These are phyloP conservation scores for Agraylea sexmaculata DNA, from an alignment of 1,140 invertebrate genomes.

Conservation along the genomic window DNA sequence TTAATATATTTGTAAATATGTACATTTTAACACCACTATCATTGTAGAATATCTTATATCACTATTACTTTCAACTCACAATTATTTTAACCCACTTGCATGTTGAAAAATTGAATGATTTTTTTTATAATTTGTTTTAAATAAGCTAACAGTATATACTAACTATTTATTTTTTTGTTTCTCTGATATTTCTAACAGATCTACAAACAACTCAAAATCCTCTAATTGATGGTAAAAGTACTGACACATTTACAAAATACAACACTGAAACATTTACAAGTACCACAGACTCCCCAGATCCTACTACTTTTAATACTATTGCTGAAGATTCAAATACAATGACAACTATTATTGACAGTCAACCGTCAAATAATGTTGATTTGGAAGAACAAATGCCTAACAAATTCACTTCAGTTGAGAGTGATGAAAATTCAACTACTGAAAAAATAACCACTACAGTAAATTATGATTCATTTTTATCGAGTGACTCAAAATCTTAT, in stretches of 20 bases:
- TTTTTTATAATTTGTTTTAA: too few relatives aligned
- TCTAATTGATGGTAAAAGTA: constrained; percentile 16
- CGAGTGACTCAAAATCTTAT: background rate
- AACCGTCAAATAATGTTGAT: constrained; percentile 12
- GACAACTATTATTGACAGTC: constrained; percentile 3
- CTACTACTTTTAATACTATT: too few relatives aligned
- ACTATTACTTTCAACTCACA: too few relatives aligned
- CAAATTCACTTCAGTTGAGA: too few relatives aligned
- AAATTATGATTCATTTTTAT: too few relatives aligned
- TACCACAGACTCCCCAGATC: background rate
- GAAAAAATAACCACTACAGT: background rate
- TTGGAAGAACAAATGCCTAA: too few relatives aligned
- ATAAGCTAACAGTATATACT: constrained; percentile 14
- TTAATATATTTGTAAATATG: too few relatives aligned
- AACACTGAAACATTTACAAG: background rate
- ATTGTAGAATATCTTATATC: too few relatives aligned
- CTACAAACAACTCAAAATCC: constrained; percentile 19
- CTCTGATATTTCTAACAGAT: constrained; percentile 22
- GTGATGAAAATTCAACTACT: too few relatives aligned
- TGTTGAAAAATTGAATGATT: too few relatives aligned
- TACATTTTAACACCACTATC: too few relatives aligned
- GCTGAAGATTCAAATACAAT: constrained; percentile 1
- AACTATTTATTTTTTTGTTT: constrained; percentile 19
- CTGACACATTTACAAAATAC: background rate
- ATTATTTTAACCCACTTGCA: too few relatives aligned